Conservation (phyloP, 2,888 invertebrate genomes). For the Anorthoa munda region DNA sequence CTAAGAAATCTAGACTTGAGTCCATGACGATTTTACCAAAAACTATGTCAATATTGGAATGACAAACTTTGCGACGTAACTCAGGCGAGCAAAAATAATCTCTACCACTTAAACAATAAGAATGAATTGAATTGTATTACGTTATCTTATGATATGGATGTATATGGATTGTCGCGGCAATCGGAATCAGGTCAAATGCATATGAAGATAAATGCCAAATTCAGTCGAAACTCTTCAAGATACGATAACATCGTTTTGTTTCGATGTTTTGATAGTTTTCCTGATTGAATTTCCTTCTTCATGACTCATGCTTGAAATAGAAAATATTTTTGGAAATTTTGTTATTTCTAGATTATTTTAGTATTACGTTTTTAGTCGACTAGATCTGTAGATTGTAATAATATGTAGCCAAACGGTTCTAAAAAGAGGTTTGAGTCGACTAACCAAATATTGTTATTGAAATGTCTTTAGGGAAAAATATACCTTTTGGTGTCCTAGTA, state of each 20-base stretch:
- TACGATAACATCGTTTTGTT: conserved; percentile 34
- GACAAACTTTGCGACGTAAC: conserved; percentile 52
- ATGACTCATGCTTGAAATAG: neutral
- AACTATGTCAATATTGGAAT: conserved; percentile 77
- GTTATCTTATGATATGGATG: conserved; percentile 77
- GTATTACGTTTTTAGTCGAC: neutral
- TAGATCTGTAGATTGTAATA: neutral
- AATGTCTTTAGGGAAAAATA: neutral
- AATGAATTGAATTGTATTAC: conserved; percentile 50
- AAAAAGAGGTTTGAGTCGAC: neutral
- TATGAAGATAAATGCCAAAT: conserved; percentile 78
- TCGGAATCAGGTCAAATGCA: conserved; percentile 85
- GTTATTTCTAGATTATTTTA: neutral
- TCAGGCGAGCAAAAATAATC: conserved; percentile 62
- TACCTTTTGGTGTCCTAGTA: neutral
- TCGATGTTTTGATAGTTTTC: conserved; percentile 20
- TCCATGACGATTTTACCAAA: conserved; percentile 58
- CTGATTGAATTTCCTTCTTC: conserved; percentile 2
- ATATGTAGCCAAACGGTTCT: neutral
- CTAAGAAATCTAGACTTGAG: conserved; percentile 73
- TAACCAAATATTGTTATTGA: neutral
- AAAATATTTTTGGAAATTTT: neutral
- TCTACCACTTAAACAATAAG: conserved; percentile 66
- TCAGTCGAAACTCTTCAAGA: conserved; percentile 69
- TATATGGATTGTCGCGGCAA: conserved; percentile 72